Evolutionary conservation across 2,797 vertebrate genomes (phyloP).

Genomic region (Eupleurogrammus muticus): DNA sequence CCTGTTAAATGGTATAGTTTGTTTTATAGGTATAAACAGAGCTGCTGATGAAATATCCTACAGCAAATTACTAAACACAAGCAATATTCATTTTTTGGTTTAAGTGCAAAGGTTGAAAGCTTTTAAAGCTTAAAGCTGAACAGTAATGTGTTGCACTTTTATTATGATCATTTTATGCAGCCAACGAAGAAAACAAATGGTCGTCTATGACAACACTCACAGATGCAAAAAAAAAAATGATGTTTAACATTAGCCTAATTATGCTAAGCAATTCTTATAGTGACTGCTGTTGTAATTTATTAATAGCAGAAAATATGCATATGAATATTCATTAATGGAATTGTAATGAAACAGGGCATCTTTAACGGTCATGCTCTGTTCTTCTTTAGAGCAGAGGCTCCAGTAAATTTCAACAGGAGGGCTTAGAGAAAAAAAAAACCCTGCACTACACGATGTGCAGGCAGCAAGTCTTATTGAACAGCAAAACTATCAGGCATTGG

Average conservation of each 20-base stretch:
- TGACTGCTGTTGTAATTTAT: constrained; percentile 59
- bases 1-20: background rate
- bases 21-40: background rate
- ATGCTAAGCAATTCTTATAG: constrained; percentile 30
- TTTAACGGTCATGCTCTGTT: constrained; percentile 38
- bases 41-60: background rate
- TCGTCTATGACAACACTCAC: constrained; percentile 20
- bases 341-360: constrained; percentile 58
- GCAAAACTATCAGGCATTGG: constrained; percentile 26
- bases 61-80: background rate
- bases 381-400: constrained; percentile 43
- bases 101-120: background rate
- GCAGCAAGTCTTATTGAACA: constrained; percentile 34
- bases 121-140: background rate
- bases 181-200: constrained; percentile 23
- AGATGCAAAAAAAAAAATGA: constrained; percentile 24
- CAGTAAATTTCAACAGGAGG: constrained; percentile 9
- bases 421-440: constrained; percentile 28
- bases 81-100: background rate
- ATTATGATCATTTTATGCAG: constrained; percentile 11
- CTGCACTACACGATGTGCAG: constrained; percentile 29
- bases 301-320: constrained; percentile 65
- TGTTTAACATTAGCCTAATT: constrained; percentile 54
- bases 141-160: background rate
- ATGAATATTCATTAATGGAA: constrained; percentile 62